A percentile compares a stretch with the other conserved stretches of the same genome.
Evolutionary conservation across 2,888 invertebrate genomes (phyloP).

Genomic region (Lepetodrilus schrolli): DNA sequence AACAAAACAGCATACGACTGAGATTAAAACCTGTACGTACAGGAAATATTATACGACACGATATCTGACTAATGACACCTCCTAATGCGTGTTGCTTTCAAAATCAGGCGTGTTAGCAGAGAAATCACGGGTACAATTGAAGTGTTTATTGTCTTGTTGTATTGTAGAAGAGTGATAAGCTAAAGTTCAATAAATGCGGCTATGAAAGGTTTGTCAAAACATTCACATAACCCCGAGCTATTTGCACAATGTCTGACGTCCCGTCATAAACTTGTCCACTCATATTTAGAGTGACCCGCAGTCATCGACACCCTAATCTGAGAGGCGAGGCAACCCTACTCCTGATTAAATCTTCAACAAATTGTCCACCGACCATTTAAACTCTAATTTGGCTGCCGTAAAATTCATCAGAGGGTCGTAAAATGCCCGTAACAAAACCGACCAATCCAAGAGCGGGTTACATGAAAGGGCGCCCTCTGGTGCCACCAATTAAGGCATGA

Average conservation of each 20-base stretch:
- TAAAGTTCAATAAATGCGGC: neutral
- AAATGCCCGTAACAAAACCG: slow-evolving; percentile 3
- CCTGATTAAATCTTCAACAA: slow-evolving; percentile 20
- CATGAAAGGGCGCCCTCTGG: slow-evolving; percentile 20
- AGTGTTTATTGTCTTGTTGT: neutral
- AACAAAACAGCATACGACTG: too few species aligned
- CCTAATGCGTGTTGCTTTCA: too few species aligned
- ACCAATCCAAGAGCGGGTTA: slow-evolving; percentile 1
- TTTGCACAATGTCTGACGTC: neutral
- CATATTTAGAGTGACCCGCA: neutral
- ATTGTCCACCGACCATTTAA: slow-evolving; percentile 23
- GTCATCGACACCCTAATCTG: slow-evolving; percentile 9
- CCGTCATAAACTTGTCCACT: neutral
- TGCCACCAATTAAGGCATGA: slow-evolving; percentile 13
- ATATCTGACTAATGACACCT: too few species aligned
- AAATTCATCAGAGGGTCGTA: slow-evolving; percentile 24
- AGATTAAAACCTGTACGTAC: too few species aligned
- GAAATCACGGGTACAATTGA: neutral
- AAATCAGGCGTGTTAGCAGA: too few species aligned
- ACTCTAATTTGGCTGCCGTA: slow-evolving; percentile 26
- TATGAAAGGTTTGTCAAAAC: neutral
- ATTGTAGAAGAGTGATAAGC: slow-evolving; percentile 15
- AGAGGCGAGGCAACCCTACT: neutral
- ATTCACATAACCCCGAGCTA: neutral
- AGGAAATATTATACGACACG: too few species aligned